Conservation (phyloP, 1,140 invertebrate genomes). For the Gryon sp. region DNA sequence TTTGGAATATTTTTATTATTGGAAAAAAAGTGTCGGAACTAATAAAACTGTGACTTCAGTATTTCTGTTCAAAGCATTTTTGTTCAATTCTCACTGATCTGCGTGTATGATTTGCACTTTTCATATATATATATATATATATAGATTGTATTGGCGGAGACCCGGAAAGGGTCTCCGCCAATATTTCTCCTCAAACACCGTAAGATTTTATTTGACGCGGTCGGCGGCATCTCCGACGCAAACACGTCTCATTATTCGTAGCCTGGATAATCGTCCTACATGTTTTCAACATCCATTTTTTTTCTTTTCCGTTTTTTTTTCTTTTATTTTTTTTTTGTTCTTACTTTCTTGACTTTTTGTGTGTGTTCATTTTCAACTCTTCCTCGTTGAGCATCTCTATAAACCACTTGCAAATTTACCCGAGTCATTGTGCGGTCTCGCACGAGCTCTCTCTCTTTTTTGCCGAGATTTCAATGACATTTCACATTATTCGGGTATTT, state of each 20-base stretch:
- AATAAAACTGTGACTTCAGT: slow-evolving; percentile 32
- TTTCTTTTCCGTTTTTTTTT: no score
- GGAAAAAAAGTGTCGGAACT: no score
- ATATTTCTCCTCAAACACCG: slow-evolving; percentile 40
- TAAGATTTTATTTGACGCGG: slow-evolving; percentile 38
- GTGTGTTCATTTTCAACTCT: no score
- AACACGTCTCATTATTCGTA: slow-evolving; percentile 37
- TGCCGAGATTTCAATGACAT: slow-evolving; percentile 11
- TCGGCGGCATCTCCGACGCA: slow-evolving; percentile 21
- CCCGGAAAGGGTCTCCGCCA: slow-evolving; percentile 18
- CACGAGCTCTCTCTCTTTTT: slow-evolving; percentile 11
- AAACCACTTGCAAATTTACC: slow-evolving; percentile 15
- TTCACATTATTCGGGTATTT: no score
- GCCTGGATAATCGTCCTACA: slow-evolving; percentile 39
- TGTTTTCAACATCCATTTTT: slow-evolving; percentile 37
- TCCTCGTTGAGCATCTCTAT: slow-evolving; percentile 3
- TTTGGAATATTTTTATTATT: no score
- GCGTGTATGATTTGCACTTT: slow-evolving; percentile 36
- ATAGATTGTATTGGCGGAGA: not conserved
- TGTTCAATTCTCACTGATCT: not conserved
- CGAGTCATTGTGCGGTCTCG: slow-evolving; percentile 10
- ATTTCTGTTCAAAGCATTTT: slow-evolving; percentile 14
- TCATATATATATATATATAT: no score
- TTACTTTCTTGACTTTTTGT: no score
- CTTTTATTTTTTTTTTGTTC: no score